These are phyloP conservation scores for Dryococelus australis DNA, from an alignment of 2,888 invertebrate genomes.

Conservation along the genomic window DNA sequence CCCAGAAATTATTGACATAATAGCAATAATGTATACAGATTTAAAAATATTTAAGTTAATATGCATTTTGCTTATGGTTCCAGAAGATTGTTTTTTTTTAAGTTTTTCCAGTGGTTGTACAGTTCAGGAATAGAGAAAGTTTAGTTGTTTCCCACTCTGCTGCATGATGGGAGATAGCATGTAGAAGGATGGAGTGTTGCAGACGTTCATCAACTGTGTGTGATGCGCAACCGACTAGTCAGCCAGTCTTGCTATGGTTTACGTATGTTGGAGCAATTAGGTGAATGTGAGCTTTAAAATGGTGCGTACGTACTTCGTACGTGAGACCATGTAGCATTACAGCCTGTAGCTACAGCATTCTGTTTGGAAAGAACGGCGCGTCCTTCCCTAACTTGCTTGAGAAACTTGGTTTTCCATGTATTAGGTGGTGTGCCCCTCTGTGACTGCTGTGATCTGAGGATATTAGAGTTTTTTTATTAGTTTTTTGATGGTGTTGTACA, in stretches of 20 bases:
- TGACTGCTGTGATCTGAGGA: not conserved
- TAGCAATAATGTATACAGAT: not conserved
- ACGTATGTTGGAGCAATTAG: not conserved
- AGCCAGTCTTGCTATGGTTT: constrained; percentile 1
- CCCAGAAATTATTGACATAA: not conserved
- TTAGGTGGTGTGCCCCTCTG: not conserved
- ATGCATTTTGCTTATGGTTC: no score
- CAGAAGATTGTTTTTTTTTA: not conserved
- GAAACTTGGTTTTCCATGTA: not conserved
- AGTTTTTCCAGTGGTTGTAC: not conserved
- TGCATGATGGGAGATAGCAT: no score
- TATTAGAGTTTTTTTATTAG: not conserved
- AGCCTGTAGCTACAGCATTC: not conserved
- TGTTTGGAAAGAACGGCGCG: not conserved
- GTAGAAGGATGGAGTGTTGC: no score
- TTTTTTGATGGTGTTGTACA: not conserved
- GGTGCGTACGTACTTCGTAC: not conserved
- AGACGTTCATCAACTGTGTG: no score
- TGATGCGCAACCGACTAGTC: not conserved
- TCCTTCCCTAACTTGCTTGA: not conserved
- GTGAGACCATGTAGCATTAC: not conserved
- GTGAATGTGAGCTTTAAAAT: not conserved
- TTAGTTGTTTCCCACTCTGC: no score
- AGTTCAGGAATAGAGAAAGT: not conserved
- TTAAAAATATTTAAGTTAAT: not conserved